A percentile compares a stretch with the other conserved stretches of the same genome.
These are phyloP conservation scores for Neoaliturus tenellus DNA, from an alignment of 2,888 invertebrate species.

Conservation along the genomic window DNA sequence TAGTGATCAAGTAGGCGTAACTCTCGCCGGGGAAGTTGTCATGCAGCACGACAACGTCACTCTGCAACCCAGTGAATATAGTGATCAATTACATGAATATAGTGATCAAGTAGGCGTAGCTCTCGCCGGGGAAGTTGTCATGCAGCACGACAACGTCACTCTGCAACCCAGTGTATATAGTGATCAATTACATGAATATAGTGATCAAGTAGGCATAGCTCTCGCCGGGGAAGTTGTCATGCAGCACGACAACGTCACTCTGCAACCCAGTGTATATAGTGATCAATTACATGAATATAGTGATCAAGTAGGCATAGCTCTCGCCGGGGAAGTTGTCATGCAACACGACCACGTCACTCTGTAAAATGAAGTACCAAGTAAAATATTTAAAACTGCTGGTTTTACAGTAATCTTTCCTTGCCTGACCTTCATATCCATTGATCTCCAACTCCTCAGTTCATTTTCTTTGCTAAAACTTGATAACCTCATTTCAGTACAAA, in stretches of 20 bases:
- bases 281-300: conserved; percentile 64
- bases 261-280: background rate
- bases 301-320: conserved; percentile 63
- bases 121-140: conserved; percentile 64
- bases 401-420: too few species aligned
- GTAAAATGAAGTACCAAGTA: too few species aligned
- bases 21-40: conserved; percentile 64
- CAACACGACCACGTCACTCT: conserved; percentile 58
- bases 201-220: conserved; percentile 63
- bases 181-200: too few species aligned
- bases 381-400: too few species aligned
- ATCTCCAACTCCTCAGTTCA: too few species aligned
- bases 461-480: too few species aligned
- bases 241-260: conserved; percentile 58
- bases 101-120: conserved; percentile 63
- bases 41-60: conserved; percentile 59
- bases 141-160: conserved; percentile 59
- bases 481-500: too few species aligned
- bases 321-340: conserved; percentile 64
- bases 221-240: conserved; percentile 64
- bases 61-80: background rate
- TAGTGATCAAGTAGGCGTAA: conserved; percentile 63
- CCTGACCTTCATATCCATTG: too few species aligned
- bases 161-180: too few species aligned
- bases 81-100: too few species aligned